phyloP scores from a whole-genome alignment of 2,113 vertebrate species.

The Microcebus ravelobensis region DNA sequence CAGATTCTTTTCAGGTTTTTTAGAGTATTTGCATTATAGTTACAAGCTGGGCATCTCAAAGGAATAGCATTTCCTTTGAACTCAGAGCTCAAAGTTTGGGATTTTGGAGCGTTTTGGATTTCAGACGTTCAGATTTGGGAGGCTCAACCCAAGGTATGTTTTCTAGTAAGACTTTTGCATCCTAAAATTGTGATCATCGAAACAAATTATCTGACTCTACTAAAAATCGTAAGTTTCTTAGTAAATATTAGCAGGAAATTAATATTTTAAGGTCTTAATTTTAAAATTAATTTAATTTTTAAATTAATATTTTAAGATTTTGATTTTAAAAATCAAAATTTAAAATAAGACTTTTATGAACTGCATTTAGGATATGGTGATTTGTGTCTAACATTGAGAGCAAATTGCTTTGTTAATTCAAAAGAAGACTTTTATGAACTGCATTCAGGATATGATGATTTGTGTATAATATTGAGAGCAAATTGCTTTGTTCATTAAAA shows the following conservation, averaged over 20 bases:
- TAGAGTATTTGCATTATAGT: not conserved
- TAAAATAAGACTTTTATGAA: too few relatives aligned
- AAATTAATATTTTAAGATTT: not conserved
- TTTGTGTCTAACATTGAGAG: not conserved
- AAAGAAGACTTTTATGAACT: too few relatives aligned
- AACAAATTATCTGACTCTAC: not conserved
- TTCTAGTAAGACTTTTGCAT: not conserved
- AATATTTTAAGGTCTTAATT: not conserved
- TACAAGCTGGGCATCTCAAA: not conserved
- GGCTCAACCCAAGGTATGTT: rapidly evolving
- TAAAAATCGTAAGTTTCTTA: not conserved
- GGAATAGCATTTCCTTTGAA: not conserved
- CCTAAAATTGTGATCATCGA: not conserved
- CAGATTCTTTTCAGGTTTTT: not conserved
- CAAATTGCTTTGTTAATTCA: too few relatives aligned
- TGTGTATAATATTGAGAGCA: too few relatives aligned
- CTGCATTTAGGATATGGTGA: too few relatives aligned
- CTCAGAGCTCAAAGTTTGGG: not conserved
- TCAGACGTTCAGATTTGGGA: not conserved
- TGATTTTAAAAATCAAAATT: too few relatives aligned
- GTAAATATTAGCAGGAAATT: not conserved
- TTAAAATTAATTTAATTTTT: too few relatives aligned
- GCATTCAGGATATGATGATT: too few relatives aligned
- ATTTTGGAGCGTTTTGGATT: not conserved
- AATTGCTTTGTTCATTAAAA: not conserved